A percentile compares a stretch with the other conserved stretches of the same genome.
Evolutionary conservation across 2,888 invertebrate genomes (phyloP).

Genomic region (Iphiclides podalirius): DNA sequence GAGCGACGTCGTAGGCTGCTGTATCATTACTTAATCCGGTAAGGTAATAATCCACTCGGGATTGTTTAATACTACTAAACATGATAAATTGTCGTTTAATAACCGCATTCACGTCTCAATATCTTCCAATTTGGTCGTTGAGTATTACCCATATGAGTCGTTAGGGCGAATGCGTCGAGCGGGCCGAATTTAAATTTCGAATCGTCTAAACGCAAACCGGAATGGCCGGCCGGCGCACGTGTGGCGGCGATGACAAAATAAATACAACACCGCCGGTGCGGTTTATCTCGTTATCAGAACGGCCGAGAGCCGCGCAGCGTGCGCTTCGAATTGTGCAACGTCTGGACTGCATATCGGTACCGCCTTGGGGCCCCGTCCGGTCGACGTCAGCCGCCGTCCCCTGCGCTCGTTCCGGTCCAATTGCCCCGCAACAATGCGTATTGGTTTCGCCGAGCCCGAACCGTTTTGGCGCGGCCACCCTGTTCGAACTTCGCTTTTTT

Average conservation of each 20-base stretch:
- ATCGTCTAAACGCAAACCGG: conserved; percentile 8
- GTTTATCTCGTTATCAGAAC: conserved; percentile 45
- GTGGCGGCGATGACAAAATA: conserved; percentile 25
- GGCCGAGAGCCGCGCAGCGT: conserved; percentile 44
- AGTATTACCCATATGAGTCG: not conserved
- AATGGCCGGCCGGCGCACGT: conserved; percentile 1
- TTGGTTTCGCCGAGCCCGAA: no score
- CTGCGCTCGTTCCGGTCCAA: conserved; percentile 38
- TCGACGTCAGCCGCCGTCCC: not conserved
- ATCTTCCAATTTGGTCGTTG: no score
- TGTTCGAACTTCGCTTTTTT: no score
- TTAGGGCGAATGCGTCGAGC: not conserved
- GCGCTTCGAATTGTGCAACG: conserved; percentile 53
- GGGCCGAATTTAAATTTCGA: conserved; percentile 13
- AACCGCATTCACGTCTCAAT: conserved; percentile 29
- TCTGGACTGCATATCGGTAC: conserved; percentile 48
- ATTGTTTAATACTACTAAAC: conserved; percentile 33
- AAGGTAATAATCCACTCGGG: conserved; percentile 34
- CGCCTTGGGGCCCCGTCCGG: conserved; percentile 31
- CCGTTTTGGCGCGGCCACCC: no score
- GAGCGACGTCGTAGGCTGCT: conserved; percentile 40
- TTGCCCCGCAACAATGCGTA: conserved; percentile 48
- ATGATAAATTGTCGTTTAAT: conserved; percentile 40
- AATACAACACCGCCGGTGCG: conserved; percentile 22
- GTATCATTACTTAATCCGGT: conserved; percentile 41